Conservation (phyloP, 2,113 vertebrate species). For the Mormyrus iriodes region DNA sequence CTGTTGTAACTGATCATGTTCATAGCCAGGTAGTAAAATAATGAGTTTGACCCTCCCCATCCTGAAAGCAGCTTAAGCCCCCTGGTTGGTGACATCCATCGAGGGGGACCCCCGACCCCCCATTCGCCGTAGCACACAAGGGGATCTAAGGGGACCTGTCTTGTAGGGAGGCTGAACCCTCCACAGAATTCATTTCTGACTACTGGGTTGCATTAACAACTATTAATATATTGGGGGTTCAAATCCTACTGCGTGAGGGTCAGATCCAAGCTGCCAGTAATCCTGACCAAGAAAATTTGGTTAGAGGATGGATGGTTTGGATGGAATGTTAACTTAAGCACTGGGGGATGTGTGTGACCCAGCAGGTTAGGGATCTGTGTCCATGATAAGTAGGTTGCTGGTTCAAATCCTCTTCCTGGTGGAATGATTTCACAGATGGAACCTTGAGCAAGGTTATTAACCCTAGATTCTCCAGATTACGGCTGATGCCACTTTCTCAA, state of each 20-base stretch:
- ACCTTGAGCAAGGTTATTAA: background rate
- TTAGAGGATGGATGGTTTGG: background rate
- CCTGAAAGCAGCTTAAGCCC: background rate
- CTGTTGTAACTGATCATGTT: background rate
- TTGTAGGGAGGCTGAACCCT: background rate
- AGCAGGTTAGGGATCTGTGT: background rate
- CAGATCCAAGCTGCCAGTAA: background rate
- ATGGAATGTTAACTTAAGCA: background rate
- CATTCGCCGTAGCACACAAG: background rate
- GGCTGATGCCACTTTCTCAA: background rate
- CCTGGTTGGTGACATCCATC: background rate
- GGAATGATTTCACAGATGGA: background rate
- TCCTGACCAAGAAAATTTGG: background rate
- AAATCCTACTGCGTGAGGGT: background rate
- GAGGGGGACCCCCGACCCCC: background rate
- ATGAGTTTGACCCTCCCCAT: background rate
- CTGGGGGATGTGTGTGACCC: background rate
- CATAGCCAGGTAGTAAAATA: background rate
- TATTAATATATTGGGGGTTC: background rate
- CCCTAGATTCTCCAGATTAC: background rate
- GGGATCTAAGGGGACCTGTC: background rate
- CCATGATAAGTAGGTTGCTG: background rate
- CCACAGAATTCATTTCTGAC: background rate
- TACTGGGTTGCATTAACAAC: background rate
- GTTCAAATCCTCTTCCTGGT: background rate